A percentile compares a stretch with the other conserved stretches of the same genome.
Conservation (phyloP, 2,888 invertebrate genomes). For the Arctia plantaginis region DNA sequence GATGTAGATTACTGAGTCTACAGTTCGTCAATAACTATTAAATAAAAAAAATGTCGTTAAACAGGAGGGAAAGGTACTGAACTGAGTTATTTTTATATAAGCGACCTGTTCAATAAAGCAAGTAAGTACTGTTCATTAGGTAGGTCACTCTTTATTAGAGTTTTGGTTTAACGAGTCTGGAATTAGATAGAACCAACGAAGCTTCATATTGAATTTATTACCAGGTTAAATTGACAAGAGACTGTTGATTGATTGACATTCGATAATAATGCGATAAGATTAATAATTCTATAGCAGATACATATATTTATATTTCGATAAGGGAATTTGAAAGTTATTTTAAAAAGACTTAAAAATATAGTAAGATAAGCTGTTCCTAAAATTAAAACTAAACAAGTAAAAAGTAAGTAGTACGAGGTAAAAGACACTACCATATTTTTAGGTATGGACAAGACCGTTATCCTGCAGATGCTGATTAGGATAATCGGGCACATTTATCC, state of each 20-base stretch:
- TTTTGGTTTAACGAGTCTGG: background rate
- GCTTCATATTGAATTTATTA: background rate
- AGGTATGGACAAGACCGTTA: too few relatives aligned
- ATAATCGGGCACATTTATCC: too few relatives aligned
- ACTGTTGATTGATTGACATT: conserved; percentile 1
- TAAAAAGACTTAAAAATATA: background rate
- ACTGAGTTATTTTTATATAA: background rate
- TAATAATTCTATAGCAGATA: background rate
- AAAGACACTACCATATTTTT: too few relatives aligned
- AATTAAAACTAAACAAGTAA: too few relatives aligned
- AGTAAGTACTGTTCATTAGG: too few relatives aligned
- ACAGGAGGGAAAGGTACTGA: background rate
- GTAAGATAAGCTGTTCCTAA: background rate
- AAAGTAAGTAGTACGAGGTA: too few relatives aligned
- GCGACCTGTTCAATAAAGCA: background rate
- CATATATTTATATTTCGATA: background rate
- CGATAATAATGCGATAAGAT: background rate
- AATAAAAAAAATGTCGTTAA: background rate
- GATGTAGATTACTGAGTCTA: too few relatives aligned
- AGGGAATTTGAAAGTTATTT: background rate
- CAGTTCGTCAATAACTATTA: too few relatives aligned
- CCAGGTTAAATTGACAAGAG: conserved; percentile 1
- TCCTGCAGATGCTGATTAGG: too few relatives aligned
- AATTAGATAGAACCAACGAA: background rate
- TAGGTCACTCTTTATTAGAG: background rate